Conservation (phyloP, 1,140 invertebrate species). For the Sminthurides bifidus region DNA sequence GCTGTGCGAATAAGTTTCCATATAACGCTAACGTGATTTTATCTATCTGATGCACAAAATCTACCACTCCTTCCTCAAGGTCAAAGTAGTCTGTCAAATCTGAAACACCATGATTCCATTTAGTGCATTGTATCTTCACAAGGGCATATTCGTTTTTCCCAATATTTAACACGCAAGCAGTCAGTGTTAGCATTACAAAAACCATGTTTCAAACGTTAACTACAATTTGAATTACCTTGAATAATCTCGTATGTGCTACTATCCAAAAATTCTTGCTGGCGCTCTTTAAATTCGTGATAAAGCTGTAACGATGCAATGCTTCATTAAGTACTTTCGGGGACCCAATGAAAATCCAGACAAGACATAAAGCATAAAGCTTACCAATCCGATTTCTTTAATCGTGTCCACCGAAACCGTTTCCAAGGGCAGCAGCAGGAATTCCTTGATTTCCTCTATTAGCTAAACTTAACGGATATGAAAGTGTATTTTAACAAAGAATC, state of each 20-base stretch:
- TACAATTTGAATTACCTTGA: slow-evolving; percentile 3
- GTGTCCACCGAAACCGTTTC: slow-evolving; percentile 8
- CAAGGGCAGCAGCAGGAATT: slow-evolving; percentile 8
- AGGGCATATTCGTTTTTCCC: not conserved
- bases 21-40: not conserved
- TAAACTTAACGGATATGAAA: not conserved
- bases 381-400: slow-evolving; percentile 13
- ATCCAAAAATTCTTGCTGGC: slow-evolving; percentile 18
- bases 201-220: too few relatives aligned
- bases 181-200: too few relatives aligned
- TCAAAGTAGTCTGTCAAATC: slow-evolving; percentile 24
- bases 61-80: slow-evolving; percentile 27
- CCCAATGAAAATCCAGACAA: not conserved
- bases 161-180: too few relatives aligned
- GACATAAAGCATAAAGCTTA: not conserved
- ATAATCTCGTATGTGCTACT: slow-evolving; percentile 15
- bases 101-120: not conserved
- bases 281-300: slow-evolving; percentile 21
- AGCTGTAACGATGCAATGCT: slow-evolving; percentile 6
- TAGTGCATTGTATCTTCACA: not conserved
- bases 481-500: not conserved
- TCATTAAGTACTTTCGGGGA: too few relatives aligned
- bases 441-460: slow-evolving; percentile 17
- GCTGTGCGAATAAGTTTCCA: slow-evolving; percentile 11
- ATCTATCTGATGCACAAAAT: not conserved